Percentiles rank a stretch among this genome's conserved stretches.
These are phyloP conservation scores for Meriones psammophilus DNA, from an alignment of 2,797 vertebrate species.

Conservation along the genomic window DNA sequence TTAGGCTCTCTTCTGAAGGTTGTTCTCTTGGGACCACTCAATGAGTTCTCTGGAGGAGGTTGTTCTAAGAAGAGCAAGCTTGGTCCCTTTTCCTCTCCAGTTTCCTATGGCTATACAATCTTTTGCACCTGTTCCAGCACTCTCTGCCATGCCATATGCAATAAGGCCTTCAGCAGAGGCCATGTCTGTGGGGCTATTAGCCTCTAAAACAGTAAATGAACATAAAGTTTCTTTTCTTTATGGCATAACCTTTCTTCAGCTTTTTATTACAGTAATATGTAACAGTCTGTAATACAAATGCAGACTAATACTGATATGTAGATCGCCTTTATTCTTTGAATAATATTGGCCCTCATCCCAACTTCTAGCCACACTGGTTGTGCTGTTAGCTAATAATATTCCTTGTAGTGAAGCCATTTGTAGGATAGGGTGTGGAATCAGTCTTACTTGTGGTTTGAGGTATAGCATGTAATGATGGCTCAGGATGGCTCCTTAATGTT, in stretches of 20 bases:
- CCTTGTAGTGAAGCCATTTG: not conserved
- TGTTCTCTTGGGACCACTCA: not conserved
- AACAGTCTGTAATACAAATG: not conserved
- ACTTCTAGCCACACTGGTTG: not conserved
- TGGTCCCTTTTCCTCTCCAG: not conserved
- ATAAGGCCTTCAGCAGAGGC: not conserved
- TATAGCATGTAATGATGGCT: constrained; percentile 59
- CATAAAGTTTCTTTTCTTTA: not conserved
- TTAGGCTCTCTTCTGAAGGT: not conserved
- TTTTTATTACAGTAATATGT: not conserved
- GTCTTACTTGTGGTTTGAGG: not conserved
- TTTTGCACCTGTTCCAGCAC: not conserved
- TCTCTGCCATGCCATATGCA: too few relatives aligned
- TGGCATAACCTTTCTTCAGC: not conserved
- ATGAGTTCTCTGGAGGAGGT: too few relatives aligned
- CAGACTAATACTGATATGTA: not conserved
- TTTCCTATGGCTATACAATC: not conserved
- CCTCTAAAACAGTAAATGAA: not conserved
- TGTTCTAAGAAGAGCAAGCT: not conserved
- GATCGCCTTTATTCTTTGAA: not conserved
- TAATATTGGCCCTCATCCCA: not conserved
- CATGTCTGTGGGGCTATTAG: not conserved
- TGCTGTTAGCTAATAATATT: constrained; percentile 3
- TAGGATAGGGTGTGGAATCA: not conserved
- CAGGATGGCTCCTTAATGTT: constrained; percentile 45